A percentile compares a stretch with the other conserved stretches of the same genome.
Conservation (phyloP, 53 echinoderm and acorn worm genomes). For the Paracentrotus lividus region DNA sequence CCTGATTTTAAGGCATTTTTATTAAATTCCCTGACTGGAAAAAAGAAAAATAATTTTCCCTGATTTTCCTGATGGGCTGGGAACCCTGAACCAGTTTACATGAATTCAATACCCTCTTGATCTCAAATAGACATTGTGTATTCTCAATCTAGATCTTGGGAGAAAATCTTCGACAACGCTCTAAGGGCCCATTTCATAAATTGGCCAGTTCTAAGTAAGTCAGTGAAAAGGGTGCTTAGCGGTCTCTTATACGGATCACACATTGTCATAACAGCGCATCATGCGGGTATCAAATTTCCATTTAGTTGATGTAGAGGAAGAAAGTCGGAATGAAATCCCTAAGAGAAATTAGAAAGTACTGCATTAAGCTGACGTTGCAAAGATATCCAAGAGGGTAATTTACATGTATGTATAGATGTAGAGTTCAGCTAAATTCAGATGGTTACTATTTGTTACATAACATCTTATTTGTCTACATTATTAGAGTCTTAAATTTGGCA, state of each 20-base stretch:
- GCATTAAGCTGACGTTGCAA: background rate
- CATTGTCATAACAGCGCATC: slow-evolving; percentile 24
- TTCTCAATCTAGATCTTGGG: background rate
- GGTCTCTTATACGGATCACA: background rate
- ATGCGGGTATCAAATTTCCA: background rate
- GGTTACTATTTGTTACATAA: no score
- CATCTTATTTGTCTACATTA: no score
- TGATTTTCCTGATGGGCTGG: no score
- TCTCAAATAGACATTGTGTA: no score
- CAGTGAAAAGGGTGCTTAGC: slow-evolving; percentile 1
- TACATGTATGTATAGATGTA: background rate
- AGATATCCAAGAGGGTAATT: background rate
- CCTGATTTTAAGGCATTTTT: no score
- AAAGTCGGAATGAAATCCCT: background rate
- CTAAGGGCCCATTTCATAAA: slow-evolving; percentile 27
- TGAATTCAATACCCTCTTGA: no score
- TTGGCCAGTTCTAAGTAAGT: background rate
- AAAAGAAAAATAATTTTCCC: no score
- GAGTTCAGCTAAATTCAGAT: no score
- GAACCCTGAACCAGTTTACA: no score
- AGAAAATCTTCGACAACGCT: background rate
- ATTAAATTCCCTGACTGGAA: no score
- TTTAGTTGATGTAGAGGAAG: background rate
- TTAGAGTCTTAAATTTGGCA: no score
- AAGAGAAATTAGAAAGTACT: background rate